phyloP scores from a whole-genome alignment of 2,113 vertebrate species.

The Gavialis gangeticus region DNA sequence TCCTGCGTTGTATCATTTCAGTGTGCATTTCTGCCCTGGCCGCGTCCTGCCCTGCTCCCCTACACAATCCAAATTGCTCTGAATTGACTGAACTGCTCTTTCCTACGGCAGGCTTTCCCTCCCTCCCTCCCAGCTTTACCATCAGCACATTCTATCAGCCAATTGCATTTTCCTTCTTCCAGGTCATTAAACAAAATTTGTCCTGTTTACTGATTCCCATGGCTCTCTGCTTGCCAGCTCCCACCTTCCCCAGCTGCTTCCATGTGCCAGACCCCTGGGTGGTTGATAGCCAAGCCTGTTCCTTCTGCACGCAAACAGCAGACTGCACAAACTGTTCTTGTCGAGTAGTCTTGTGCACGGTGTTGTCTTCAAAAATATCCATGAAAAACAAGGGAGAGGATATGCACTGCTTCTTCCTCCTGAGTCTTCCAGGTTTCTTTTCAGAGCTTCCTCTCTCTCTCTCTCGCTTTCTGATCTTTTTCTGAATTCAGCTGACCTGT shows the following conservation, averaged over 20 bases:
- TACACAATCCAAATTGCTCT: neutral
- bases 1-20: neutral
- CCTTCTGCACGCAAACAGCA: neutral
- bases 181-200: neutral
- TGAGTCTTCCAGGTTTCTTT: neutral
- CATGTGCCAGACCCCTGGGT: neutral
- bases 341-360: neutral
- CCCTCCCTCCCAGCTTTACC: neutral
- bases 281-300: neutral
- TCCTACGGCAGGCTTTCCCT: neutral
- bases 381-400: neutral
- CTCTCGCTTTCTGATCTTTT: neutral
- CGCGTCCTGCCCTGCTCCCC: too few species aligned
- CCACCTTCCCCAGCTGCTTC: neutral
- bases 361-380: neutral
- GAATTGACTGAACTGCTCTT: neutral
- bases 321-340: neutral
- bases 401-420: neutral
- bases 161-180: neutral
- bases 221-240: neutral
- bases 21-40: too few species aligned
- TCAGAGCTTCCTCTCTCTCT: neutral
- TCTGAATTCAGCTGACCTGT: neutral
- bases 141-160: neutral
- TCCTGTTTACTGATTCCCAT: neutral